Evolutionary conservation across 2,888 invertebrate species (phyloP).

Genomic region (Pycnomerus fuliginosus): DNA sequence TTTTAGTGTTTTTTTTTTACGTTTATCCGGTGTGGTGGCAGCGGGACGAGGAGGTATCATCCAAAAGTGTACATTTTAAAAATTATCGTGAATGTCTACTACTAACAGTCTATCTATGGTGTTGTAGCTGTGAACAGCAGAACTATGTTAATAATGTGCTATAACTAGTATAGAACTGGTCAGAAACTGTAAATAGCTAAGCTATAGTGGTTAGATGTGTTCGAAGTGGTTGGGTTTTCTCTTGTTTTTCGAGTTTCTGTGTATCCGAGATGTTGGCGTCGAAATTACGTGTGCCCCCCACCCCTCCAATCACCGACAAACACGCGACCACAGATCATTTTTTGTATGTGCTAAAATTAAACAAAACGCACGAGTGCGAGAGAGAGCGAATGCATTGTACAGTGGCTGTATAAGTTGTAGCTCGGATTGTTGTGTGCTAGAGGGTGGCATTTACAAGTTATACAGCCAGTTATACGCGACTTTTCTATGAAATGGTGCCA

Average conservation of each 20-base stretch:
- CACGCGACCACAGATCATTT: slow-evolving; percentile 42
- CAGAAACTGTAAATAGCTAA: slow-evolving; percentile 48
- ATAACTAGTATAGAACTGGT: slow-evolving; percentile 45
- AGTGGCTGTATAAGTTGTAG: slow-evolving; percentile 46
- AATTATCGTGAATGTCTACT: slow-evolving; percentile 39
- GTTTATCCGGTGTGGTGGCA: slow-evolving; percentile 25
- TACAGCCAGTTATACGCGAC: slow-evolving; percentile 42
- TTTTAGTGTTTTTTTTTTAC: slow-evolving; percentile 12
- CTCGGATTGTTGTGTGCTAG: slow-evolving; percentile 22
- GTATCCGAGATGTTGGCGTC: not conserved
- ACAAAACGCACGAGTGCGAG: slow-evolving; percentile 34
- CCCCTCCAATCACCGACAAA: slow-evolving; percentile 40
- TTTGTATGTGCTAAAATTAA: slow-evolving; percentile 41
- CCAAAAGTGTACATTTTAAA: slow-evolving; percentile 40
- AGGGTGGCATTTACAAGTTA: slow-evolving; percentile 35
- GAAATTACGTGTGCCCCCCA: no score
- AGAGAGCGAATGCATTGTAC: slow-evolving; percentile 35
- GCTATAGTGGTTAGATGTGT: slow-evolving; percentile 45
- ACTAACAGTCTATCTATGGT: slow-evolving; percentile 34
- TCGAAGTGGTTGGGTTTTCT: slow-evolving; percentile 24
- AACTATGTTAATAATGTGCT: slow-evolving; percentile 46
- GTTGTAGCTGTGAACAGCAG: slow-evolving; percentile 41
- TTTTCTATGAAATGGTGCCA: slow-evolving; percentile 44
- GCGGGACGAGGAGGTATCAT: slow-evolving; percentile 11
- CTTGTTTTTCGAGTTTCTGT: slow-evolving; percentile 5